phyloP scores from a whole-genome alignment of 2,888 invertebrate genomes.

The Sarcophaga caerulescens region DNA sequence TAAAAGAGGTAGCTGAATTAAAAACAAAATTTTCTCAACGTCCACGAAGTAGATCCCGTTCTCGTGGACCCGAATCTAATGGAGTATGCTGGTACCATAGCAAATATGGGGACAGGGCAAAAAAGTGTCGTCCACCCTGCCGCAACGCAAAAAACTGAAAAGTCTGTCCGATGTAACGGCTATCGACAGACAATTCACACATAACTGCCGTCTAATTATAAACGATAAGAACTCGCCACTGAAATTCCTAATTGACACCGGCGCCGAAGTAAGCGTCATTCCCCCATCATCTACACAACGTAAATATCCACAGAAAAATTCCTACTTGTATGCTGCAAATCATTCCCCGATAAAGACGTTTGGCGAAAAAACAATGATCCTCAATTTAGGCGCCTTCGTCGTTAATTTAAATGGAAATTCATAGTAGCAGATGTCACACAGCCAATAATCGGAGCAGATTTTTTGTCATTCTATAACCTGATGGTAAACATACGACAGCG shows the following conservation, averaged over 20 bases:
- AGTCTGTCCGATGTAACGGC: not conserved
- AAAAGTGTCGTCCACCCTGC: not conserved
- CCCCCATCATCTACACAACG: constrained; percentile 43
- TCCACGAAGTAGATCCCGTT: no score
- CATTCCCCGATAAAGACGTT: no score
- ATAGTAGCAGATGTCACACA: constrained; percentile 68
- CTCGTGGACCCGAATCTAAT: no score
- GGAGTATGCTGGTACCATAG: no score
- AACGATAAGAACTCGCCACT: not conserved
- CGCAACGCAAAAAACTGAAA: not conserved
- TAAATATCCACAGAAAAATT: constrained; percentile 27
- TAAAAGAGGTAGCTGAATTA: not conserved
- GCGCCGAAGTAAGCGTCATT: constrained; percentile 62
- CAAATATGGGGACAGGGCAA: no score
- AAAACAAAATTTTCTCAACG: not conserved
- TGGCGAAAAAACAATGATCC: no score
- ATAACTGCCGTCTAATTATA: not conserved
- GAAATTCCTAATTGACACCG: constrained; percentile 65
- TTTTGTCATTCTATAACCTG: constrained; percentile 34
- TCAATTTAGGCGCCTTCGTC: constrained; percentile 67
- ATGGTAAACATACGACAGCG: not conserved
- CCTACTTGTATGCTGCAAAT: no score
- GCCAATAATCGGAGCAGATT: constrained; percentile 70
- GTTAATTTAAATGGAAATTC: constrained; percentile 69
- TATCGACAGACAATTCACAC: not conserved